These are phyloP conservation scores for Bombus vancouverensis DNA, from an alignment of 1,140 invertebrate genomes.

Conservation along the genomic window DNA sequence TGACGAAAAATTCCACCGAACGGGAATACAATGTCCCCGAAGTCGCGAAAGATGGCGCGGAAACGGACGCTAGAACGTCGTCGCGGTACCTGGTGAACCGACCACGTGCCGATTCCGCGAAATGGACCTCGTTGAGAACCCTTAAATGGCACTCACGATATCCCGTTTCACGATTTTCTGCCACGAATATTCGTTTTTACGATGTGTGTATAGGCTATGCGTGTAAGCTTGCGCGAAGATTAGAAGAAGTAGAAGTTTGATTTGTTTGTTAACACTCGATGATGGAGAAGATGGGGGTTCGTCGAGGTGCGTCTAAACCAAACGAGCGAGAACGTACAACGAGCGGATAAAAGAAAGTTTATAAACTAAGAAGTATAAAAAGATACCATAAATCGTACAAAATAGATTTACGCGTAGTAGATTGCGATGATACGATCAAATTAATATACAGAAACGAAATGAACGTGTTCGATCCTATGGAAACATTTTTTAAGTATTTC, in stretches of 20 bases:
- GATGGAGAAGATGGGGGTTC: neutral
- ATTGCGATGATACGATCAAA: neutral
- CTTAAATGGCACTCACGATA: too few species aligned
- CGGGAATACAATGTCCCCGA: conserved; percentile 68
- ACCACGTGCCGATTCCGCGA: neutral
- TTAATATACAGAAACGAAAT: neutral
- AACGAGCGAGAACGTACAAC: too few species aligned
- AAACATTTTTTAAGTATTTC: neutral
- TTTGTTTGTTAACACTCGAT: neutral
- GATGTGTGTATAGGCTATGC: neutral
- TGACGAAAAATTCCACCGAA: conserved; percentile 80
- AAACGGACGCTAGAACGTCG: conserved; percentile 11
- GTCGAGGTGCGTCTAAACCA: too few species aligned
- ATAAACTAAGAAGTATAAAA: too few species aligned
- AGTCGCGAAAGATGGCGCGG: conserved; percentile 61
- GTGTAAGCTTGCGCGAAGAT: neutral
- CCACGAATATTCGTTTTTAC: neutral
- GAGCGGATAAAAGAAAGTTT: too few species aligned
- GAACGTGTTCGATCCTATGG: neutral
- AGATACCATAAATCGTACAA: too few species aligned
- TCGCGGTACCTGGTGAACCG: neutral
- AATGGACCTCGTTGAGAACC: neutral
- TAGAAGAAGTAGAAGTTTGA: neutral
- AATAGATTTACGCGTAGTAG: neutral
- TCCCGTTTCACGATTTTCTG: neutral